Conservation (phyloP, 2,888 invertebrate genomes). For the Agrochola macilenta region DNA sequence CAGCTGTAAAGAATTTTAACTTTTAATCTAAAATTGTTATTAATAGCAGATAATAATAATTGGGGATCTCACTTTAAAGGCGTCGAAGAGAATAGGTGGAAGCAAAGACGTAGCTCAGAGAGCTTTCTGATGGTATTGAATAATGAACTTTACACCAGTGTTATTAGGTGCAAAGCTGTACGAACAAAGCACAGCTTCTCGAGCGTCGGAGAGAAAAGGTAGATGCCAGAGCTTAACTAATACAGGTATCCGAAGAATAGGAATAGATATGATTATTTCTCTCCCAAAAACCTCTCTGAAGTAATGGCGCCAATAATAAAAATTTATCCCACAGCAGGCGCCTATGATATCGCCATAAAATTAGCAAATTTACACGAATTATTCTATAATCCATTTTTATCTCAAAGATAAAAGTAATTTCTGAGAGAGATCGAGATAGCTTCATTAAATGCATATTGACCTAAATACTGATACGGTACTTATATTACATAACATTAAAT, state of each 20-base stretch:
- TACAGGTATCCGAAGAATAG: neutral
- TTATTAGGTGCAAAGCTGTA: neutral
- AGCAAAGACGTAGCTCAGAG: neutral
- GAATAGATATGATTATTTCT: neutral
- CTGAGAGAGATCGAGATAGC: neutral
- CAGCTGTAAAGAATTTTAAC: neutral
- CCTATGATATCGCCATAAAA: constrained; percentile 1
- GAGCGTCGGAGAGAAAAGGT: neutral
- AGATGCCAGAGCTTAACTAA: constrained; percentile 1
- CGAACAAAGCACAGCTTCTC: neutral
- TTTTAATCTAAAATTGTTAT: neutral
- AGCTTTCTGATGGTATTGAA: neutral
- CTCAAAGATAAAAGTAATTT: constrained; percentile 13
- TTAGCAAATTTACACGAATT: constrained; percentile 4
- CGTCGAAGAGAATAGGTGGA: too few relatives aligned
- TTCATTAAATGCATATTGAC: constrained; percentile 37
- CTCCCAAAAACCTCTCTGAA: too few relatives aligned
- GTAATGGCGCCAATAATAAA: neutral
- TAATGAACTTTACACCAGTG: neutral
- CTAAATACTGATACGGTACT: constrained; percentile 34
- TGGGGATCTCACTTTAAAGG: neutral
- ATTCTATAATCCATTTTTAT: constrained; percentile 28
- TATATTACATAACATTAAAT: constrained; percentile 33
- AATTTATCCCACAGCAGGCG: constrained; percentile 1
- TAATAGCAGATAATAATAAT: neutral